Conservation (phyloP, 2,113 vertebrate genomes). For the Oxygymnocypris stewartii region DNA sequence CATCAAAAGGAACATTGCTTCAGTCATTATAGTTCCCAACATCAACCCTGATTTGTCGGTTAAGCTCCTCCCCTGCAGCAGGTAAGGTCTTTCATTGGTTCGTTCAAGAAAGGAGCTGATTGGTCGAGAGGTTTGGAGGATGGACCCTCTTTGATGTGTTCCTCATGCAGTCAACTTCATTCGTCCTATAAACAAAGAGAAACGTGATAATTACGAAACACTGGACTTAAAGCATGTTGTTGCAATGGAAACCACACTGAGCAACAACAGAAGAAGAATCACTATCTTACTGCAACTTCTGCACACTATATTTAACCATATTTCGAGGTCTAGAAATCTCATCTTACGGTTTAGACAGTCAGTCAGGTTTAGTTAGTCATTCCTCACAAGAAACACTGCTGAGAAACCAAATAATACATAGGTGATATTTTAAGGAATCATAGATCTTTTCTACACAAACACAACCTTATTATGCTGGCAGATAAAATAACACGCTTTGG, state of each 20-base stretch:
- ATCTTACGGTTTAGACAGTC: not conserved
- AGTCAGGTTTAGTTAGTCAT: not conserved
- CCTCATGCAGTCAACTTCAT: conserved; percentile 71
- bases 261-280: not conserved
- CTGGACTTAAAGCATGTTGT: not conserved
- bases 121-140: conserved; percentile 9
- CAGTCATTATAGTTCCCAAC: not conserved
- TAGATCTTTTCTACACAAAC: not conserved
- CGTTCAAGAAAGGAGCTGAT: not conserved
- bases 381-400: not conserved
- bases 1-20: not conserved
- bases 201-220: not conserved
- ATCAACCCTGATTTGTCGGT: conserved; percentile 44
- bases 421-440: not conserved
- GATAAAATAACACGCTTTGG: not conserved
- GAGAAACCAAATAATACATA: not conserved
- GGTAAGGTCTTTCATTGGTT: conserved; percentile 10
- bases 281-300: no score
- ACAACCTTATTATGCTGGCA: not conserved
- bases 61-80: not conserved
- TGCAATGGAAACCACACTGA: not conserved
- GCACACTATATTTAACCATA: not conserved
- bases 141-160: conserved; percentile 16
- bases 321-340: not conserved
- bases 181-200: conserved; percentile 66